These are phyloP conservation scores for Zophobas atratus DNA, from an alignment of 1,140 invertebrate species.

Conservation along the genomic window DNA sequence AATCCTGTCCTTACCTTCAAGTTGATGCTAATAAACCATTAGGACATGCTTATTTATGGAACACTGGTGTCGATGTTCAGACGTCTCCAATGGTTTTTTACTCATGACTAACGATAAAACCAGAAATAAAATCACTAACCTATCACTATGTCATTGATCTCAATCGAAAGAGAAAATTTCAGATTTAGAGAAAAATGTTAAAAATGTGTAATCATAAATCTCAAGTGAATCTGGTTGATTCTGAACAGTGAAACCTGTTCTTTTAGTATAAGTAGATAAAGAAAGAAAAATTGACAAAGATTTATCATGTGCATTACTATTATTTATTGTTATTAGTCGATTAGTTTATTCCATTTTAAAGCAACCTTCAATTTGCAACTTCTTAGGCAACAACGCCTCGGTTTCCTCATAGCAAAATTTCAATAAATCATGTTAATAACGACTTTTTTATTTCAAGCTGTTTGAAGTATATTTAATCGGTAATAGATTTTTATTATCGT, in stretches of 20 bases:
- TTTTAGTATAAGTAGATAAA: neutral
- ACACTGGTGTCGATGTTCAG: neutral
- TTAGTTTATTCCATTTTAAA: neutral
- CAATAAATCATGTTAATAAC: neutral
- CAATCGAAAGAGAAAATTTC: conserved; percentile 10
- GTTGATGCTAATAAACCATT: conserved; percentile 10
- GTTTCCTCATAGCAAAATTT: neutral
- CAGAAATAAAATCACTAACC: conserved; percentile 18
- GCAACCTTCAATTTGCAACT: neutral
- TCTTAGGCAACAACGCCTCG: neutral
- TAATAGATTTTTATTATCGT: conserved; percentile 7
- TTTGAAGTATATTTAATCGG: neutral
- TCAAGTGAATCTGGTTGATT: neutral
- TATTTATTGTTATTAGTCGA: conserved; percentile 12
- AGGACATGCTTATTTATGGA: conserved; percentile 6
- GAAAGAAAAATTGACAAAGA: neutral
- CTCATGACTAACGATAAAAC: conserved; percentile 16
- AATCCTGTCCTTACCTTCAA: neutral
- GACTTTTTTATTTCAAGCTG: neutral
- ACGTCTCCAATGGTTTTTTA: conserved; percentile 4
- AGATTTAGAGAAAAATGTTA: conserved; percentile 8
- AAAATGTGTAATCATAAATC: conserved; percentile 5
- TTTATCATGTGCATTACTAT: conserved; percentile 1
- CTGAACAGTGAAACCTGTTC: conserved; percentile 5
- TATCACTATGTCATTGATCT: conserved; percentile 14